Base-by-base conservation (phyloP, 1,140 invertebrate species). In the Penaeus indicus region DNA sequence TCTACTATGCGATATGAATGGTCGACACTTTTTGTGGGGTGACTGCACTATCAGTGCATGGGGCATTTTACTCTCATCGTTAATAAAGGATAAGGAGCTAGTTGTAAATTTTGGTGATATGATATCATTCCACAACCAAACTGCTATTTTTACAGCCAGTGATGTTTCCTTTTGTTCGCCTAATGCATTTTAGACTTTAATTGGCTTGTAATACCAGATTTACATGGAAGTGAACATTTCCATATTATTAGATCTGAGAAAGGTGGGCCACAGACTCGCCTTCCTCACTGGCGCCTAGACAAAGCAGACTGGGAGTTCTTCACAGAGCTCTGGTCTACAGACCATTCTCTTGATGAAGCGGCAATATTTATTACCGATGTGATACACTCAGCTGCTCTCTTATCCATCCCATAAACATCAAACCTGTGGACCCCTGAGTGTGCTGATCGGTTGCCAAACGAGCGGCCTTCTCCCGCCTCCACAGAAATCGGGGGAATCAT, bases 191-290 rank as follows among this genome's bases (percentile, higher is more conserved):
- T 82, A 21, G 64, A 63, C 27, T 78, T 72, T 61, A 84, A 79
- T 75, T 47, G 22, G 69, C 21, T n/a, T n/a, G 47, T 84, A 90
- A 25, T 22, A 83, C 19, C 72, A 21, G 67, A 63, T 60, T 86
- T 27, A 11, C 1, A 63, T 89, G 72, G 42, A 47, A 13, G 25
- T 18, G 62, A 84, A 75, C 22, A 84, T 87, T 81, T 86, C 89
- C 90, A 79, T 90, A 90, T 75, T 38, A 38, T 38, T 38, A 38
- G 2, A 38, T 38, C 38, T 5, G 38, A 38, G 38, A 38, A 38
- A 38, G 5, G 38, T 38, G 38, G 2, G 5, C 38, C 38, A 38
- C 38, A 38, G 5, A 38, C 38, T 38, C 5, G 38, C 38, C 38
- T 38, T 38, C 38, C 5, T 1, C 38, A 5, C 2, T 38, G 38